phyloP scores from a whole-genome alignment of 2,797 vertebrate species.

The Catamblyrhynchus diadema region DNA sequence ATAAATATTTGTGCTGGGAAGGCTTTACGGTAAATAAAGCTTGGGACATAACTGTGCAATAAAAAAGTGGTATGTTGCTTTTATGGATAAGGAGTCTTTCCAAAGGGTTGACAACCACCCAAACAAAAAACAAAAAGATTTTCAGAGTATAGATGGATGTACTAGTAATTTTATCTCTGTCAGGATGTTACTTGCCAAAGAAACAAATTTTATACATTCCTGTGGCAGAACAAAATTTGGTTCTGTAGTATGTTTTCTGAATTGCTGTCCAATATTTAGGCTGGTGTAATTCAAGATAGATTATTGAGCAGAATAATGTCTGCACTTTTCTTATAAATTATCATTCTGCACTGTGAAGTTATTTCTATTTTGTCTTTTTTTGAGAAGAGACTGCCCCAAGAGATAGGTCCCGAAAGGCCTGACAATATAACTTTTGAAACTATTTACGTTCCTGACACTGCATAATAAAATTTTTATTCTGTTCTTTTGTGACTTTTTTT shows the following conservation, averaged over 20 bases:
- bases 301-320: neutral
- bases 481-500: conserved; percentile 64
- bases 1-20: conserved; percentile 11
- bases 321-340: neutral
- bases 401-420: neutral
- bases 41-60: neutral
- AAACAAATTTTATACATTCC: neutral
- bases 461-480: conserved; percentile 64
- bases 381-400: neutral
- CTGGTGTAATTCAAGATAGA: neutral
- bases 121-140: neutral
- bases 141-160: neutral
- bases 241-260: neutral
- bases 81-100: neutral
- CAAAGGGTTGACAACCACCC: neutral
- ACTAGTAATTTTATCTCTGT: neutral
- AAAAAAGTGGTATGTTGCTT: neutral
- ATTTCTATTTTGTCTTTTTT: neutral
- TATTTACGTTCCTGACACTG: conserved; percentile 61
- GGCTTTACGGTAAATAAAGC: neutral
- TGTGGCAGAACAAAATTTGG: neutral
- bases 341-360: neutral
- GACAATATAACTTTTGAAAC: conserved; percentile 50
- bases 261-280: neutral
- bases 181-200: neutral